These are phyloP conservation scores for Mola mola DNA, from an alignment of 2,113 vertebrate species.

Conservation along the genomic window DNA sequence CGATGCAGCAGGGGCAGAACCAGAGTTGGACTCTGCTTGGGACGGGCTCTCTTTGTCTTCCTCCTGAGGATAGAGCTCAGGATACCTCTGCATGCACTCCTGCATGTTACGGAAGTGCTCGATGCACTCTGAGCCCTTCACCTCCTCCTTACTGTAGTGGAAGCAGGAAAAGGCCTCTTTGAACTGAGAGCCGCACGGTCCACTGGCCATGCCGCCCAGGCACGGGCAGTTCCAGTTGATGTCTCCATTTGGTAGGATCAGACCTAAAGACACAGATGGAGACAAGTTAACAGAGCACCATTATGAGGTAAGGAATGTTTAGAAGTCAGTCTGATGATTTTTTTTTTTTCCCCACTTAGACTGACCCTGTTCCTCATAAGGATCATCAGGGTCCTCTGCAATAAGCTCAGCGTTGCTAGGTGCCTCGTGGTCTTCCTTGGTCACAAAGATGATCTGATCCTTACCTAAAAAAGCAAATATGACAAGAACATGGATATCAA, in stretches of 20 bases:
- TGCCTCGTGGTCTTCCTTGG: constrained; percentile 91
- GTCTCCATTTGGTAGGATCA: constrained; percentile 93
- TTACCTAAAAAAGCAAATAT: constrained; percentile 70
- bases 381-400: constrained; percentile 94
- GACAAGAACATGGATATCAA: neutral
- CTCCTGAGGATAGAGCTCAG: constrained; percentile 96
- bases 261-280: constrained; percentile 75
- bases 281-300: neutral
- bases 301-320: neutral
- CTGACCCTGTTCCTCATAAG: constrained; percentile 92
- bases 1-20: neutral
- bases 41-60: constrained; percentile 83
- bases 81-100: constrained; percentile 96
- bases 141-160: constrained; percentile 93
- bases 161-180: constrained; percentile 98
- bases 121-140: constrained; percentile 96
- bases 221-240: constrained; percentile 99
- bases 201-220: constrained; percentile 96
- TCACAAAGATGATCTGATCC: constrained; percentile 84
- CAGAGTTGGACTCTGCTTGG: constrained; percentile 23
- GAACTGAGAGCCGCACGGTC: constrained; percentile 96
- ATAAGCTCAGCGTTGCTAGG: constrained; percentile 96
- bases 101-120: constrained; percentile 95
- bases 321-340: neutral
- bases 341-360: no score